Percentiles rank a stretch among this genome's conserved stretches.
Conservation (phyloP, 2,113 vertebrate species). For the Odontophorus gujanensis region DNA sequence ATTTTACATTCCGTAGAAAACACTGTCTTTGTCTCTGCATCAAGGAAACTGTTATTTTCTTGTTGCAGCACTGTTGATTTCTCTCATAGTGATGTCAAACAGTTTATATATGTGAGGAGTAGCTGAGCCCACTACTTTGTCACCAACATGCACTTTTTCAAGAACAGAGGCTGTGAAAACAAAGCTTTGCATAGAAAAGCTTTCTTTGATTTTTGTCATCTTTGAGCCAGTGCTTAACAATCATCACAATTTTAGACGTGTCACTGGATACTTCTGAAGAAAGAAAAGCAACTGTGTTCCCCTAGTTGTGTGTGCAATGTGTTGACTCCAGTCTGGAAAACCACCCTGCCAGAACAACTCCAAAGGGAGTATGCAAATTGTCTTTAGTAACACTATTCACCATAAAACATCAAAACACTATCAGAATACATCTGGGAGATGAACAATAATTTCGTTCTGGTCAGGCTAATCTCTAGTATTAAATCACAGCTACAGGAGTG, state of each 20-base stretch:
- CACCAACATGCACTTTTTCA: neutral
- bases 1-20: conserved; percentile 25
- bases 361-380: conserved; percentile 50
- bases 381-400: conserved; percentile 35
- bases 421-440: conserved; percentile 38
- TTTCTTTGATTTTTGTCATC: conserved; percentile 48
- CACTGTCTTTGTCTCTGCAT: neutral
- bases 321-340: conserved; percentile 43
- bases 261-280: conserved; percentile 52
- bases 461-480: conserved; percentile 29
- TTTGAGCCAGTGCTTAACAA: conserved; percentile 49
- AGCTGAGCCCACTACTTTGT: conserved; percentile 27
- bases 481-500: conserved; percentile 1
- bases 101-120: neutral
- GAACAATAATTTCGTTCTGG: conserved; percentile 34
- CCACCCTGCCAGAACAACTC: conserved; percentile 45
- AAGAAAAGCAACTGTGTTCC: neutral
- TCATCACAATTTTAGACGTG: conserved; percentile 47
- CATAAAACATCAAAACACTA: conserved; percentile 45
- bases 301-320: neutral
- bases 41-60: conserved; percentile 23
- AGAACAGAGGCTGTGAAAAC: conserved; percentile 25
- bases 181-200: conserved; percentile 41
- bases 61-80: conserved; percentile 6
- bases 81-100: neutral